Conservation (phyloP, 2,797 vertebrate genomes). For the Pseudochirops cupreus region DNA sequence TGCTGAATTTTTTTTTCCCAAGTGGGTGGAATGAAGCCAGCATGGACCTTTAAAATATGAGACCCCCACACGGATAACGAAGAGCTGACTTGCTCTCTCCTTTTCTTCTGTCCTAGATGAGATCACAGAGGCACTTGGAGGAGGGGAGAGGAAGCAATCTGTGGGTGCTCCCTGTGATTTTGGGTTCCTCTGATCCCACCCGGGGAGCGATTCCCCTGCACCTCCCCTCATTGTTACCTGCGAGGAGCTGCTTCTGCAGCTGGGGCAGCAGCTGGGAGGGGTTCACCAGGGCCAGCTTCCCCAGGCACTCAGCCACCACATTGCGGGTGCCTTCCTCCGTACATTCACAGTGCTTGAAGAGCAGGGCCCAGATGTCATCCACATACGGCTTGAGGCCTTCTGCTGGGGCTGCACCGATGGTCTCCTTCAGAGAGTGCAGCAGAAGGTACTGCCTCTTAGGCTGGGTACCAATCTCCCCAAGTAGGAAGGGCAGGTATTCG, state of each 20-base stretch:
- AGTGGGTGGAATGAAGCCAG: background rate
- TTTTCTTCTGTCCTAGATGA: slow-evolving; percentile 10
- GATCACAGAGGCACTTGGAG: background rate
- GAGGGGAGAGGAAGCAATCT: background rate
- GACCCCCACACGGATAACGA: background rate
- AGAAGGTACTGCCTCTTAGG: slow-evolving; percentile 94
- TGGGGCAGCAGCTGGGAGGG: slow-evolving; percentile 90
- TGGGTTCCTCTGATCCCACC: background rate
- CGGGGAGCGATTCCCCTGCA: background rate
- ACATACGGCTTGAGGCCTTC: slow-evolving; percentile 89
- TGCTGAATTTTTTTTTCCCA: background rate
- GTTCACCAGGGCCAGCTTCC: slow-evolving; percentile 92
- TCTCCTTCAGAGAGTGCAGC: slow-evolving; percentile 94
- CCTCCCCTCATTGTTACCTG: slow-evolving; percentile 85
- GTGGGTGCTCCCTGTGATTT: background rate
- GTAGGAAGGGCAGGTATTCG: slow-evolving; percentile 94
- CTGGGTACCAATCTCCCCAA: slow-evolving; percentile 92
- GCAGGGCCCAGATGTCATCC: slow-evolving; percentile 94
- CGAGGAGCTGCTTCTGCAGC: slow-evolving; percentile 91
- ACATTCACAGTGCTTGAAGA: slow-evolving; percentile 93
- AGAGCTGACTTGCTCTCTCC: background rate
- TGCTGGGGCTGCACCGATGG: slow-evolving; percentile 89
- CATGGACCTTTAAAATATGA: background rate
- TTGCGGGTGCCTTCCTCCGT: slow-evolving; percentile 94
- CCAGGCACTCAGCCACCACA: slow-evolving; percentile 95